Percentiles rank a stretch among this genome's conserved stretches.
Evolutionary conservation across 2,797 vertebrate species (phyloP).

Genomic region (Serranus cabrilla): DNA sequence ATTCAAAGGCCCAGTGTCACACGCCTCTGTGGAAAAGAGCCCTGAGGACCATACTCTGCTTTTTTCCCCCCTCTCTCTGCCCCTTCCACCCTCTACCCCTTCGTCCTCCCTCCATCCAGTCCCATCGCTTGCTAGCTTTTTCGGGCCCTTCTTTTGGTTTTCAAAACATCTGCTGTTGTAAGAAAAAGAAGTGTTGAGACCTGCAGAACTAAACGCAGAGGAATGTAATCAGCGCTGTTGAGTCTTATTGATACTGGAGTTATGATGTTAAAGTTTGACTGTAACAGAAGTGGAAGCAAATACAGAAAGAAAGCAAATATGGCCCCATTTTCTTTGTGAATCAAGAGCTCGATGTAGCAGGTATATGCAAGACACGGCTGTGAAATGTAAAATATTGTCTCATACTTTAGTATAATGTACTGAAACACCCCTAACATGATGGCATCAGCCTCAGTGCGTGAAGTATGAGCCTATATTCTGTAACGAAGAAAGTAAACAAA

Average conservation of each 20-base stretch:
- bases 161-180: slow-evolving; percentile 20
- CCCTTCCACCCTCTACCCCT: slow-evolving; percentile 55
- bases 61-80: slow-evolving; percentile 15
- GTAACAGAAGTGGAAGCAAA: slow-evolving; percentile 48
- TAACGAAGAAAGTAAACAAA: slow-evolving; percentile 17
- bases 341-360: slow-evolving; percentile 19
- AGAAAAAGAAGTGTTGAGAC: slow-evolving; percentile 13
- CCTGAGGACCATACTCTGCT: slow-evolving; percentile 70
- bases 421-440: background rate
- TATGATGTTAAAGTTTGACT: slow-evolving; percentile 34
- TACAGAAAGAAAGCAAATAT: slow-evolving; percentile 56
- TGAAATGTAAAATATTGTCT: slow-evolving; percentile 1
- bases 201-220: slow-evolving; percentile 29
- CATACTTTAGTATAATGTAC: background rate
- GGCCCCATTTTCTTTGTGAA: slow-evolving; percentile 32
- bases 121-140: slow-evolving; percentile 28
- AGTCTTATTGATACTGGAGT: slow-evolving; percentile 46
- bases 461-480: slow-evolving; percentile 13
- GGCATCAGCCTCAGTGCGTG: slow-evolving; percentile 12
- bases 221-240: slow-evolving; percentile 48
- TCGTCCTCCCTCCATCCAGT: slow-evolving; percentile 49
- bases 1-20: slow-evolving; percentile 85
- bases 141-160: slow-evolving; percentile 39
- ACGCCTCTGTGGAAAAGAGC: slow-evolving; percentile 85
- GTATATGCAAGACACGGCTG: no score